phyloP scores from a whole-genome alignment of 2,797 vertebrate species.

The Fringilla coelebs region DNA sequence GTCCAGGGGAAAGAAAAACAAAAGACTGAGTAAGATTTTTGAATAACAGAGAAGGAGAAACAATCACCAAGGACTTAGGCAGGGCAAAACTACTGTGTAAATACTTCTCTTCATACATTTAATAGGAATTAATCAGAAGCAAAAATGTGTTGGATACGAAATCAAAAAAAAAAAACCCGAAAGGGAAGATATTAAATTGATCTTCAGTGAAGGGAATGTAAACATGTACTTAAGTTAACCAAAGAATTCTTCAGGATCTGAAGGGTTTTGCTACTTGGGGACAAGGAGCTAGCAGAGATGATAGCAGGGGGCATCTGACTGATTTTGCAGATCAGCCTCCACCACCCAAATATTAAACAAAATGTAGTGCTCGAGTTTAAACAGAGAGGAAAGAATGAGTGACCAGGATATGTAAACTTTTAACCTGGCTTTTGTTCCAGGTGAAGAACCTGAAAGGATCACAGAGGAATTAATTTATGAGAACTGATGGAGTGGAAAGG shows the following conservation, averaged over 20 bases:
- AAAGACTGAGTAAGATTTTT: not conserved
- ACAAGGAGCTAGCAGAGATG: not conserved
- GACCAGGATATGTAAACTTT: conserved; percentile 33
- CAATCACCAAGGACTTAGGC: not conserved
- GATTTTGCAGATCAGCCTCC: not conserved
- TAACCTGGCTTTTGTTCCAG: conserved; percentile 52
- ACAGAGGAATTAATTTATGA: conserved; percentile 50
- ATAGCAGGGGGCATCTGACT: not conserved
- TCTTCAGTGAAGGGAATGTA: not conserved
- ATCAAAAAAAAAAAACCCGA: not conserved
- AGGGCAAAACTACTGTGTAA: not conserved
- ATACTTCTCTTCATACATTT: not conserved
- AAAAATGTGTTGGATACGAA: not conserved
- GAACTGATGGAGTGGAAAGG: conserved; percentile 50
- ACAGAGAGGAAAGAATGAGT: not conserved
- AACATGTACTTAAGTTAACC: not conserved
- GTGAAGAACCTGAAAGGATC: conserved; percentile 45
- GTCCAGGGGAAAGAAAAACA: not conserved
- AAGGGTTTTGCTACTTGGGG: not conserved
- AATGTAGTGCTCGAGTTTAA: not conserved
- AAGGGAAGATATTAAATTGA: not conserved
- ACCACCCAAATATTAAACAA: not conserved
- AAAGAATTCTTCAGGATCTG: not conserved
- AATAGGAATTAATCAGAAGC: not conserved
- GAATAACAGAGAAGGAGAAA: not conserved